Percentiles rank a stretch among this genome's conserved stretches.
Conservation (phyloP, 2,113 vertebrate genomes). For the Gobiocypris rarus region DNA sequence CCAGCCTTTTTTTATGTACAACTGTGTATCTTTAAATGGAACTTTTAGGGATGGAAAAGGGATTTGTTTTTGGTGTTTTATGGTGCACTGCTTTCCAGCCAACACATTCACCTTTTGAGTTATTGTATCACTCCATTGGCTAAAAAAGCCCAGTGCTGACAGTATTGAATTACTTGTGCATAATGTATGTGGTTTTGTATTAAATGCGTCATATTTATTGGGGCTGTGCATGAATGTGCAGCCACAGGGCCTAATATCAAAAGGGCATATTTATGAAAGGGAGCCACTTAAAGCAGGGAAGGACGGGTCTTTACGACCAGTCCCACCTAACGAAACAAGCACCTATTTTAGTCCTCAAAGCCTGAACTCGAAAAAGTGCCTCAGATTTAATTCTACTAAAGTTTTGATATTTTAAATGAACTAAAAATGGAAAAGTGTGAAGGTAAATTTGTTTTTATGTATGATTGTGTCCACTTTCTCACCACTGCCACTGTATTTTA, state of each 20-base stretch:
- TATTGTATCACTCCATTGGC: conserved; percentile 51
- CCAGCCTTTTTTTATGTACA: conserved; percentile 39
- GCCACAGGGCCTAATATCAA: conserved; percentile 3
- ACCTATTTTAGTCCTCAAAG: background rate
- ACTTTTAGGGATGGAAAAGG: conserved; percentile 52
- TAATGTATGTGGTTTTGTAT: conserved; percentile 43
- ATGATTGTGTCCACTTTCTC: background rate
- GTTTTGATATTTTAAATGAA: background rate
- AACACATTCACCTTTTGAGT: conserved; percentile 46
- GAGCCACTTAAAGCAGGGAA: background rate
- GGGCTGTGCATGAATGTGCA: conserved; percentile 30
- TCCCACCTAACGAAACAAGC: background rate
- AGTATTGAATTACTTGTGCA: conserved; percentile 56
- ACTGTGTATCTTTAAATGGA: conserved; percentile 55
- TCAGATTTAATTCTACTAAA: conserved; percentile 10
- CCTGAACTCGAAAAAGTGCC: conserved; percentile 8
- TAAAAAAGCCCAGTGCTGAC: conserved; percentile 36
- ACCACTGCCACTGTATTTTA: background rate
- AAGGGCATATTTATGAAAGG: background rate
- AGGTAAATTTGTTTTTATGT: background rate
- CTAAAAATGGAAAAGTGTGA: background rate
- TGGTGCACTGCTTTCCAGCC: conserved; percentile 52
- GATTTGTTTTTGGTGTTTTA: conserved; percentile 46
- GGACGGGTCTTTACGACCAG: background rate
- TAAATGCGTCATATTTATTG: conserved; percentile 49